These are phyloP conservation scores for Notarius quadriscutis DNA, from an alignment of 2,113 vertebrate species.

Conservation along the genomic window DNA sequence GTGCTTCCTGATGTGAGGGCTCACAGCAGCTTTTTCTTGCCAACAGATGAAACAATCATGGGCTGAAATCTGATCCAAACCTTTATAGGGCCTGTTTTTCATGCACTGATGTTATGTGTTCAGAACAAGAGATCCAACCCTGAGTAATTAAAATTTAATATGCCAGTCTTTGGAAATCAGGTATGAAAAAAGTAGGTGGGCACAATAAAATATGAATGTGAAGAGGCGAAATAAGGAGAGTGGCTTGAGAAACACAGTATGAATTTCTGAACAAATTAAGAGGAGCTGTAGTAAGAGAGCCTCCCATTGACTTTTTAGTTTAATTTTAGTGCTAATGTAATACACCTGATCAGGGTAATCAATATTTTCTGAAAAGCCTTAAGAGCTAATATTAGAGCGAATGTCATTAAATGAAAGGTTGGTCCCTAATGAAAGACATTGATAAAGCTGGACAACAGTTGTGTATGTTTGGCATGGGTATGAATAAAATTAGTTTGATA, in stretches of 20 bases:
- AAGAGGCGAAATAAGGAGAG: neutral
- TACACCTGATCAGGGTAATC: neutral
- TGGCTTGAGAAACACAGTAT: neutral
- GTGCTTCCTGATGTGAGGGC: slow-evolving; percentile 11
- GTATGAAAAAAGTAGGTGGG: neutral
- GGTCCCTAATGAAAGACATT: neutral
- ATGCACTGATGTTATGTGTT: neutral
- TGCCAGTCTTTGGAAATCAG: neutral
- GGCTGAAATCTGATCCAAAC: slow-evolving; percentile 14
- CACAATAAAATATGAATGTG: neutral
- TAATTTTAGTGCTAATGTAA: neutral
- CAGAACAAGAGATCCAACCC: neutral
- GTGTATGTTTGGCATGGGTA: neutral
- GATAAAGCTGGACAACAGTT: neutral
- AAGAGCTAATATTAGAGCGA: neutral
- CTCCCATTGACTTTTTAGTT: neutral
- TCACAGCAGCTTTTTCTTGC: slow-evolving; percentile 1
- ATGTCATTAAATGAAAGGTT: neutral
- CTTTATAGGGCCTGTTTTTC: neutral
- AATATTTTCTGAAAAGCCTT: neutral
- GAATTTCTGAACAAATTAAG: neutral
- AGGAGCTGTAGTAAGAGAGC: neutral
- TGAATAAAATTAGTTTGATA: neutral
- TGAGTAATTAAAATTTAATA: slow-evolving; percentile 3
- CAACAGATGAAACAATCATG: slow-evolving; percentile 12